Evolutionary conservation across 2,113 vertebrate genomes (phyloP).

Genomic region (Hippocampus mohnikei): DNA sequence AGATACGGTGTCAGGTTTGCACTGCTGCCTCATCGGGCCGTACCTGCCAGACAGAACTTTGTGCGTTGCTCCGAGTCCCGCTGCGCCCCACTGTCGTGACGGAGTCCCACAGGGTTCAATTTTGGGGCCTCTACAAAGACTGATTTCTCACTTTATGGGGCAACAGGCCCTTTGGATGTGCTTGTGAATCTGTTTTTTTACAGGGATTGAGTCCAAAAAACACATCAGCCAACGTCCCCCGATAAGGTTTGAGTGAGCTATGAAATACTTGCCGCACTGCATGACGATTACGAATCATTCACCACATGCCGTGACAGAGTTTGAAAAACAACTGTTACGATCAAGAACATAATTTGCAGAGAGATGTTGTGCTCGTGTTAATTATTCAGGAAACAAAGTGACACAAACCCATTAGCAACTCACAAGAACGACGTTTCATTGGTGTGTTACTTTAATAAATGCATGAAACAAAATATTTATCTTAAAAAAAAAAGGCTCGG

Average conservation of each 20-base stretch:
- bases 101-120: too few species aligned
- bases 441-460: conserved; percentile 63
- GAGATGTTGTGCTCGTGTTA: conserved; percentile 64
- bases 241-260: neutral
- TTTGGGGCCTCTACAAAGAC: too few species aligned
- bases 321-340: conserved; percentile 57
- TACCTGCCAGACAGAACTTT: too few species aligned
- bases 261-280: conserved; percentile 6
- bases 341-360: conserved; percentile 65
- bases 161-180: neutral
- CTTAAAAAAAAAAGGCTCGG: conserved; percentile 51
- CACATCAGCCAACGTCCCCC: neutral
- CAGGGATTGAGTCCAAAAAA: neutral
- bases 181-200: neutral
- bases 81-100: too few species aligned
- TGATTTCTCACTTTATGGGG: too few species aligned
- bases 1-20: too few species aligned
- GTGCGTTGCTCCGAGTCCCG: too few species aligned
- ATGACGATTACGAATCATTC: conserved; percentile 35
- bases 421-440: conserved; percentile 58
- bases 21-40: too few species aligned
- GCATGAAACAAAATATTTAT: conserved; percentile 76
- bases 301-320: conserved; percentile 39
- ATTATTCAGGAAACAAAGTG: conserved; percentile 75
- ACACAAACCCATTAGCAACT: conserved; percentile 68